These are phyloP conservation scores for Seira musarum DNA, from an alignment of 2,888 invertebrate species.

Conservation along the genomic window DNA sequence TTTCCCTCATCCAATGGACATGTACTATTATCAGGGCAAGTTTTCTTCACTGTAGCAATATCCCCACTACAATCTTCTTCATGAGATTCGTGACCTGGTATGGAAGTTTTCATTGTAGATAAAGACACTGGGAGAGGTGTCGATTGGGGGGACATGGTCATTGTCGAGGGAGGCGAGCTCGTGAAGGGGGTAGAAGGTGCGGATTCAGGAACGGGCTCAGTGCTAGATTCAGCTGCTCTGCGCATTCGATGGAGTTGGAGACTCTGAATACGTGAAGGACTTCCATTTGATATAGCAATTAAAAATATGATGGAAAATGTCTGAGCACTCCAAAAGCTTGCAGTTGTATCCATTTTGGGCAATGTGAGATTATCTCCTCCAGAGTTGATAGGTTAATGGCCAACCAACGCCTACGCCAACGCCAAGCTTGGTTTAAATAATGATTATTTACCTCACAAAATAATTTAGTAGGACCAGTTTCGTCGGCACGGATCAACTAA, in stretches of 20 bases:
- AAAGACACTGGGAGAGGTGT: slow-evolving; percentile 14
- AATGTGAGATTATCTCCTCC: no score
- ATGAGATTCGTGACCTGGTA: slow-evolving; percentile 19
- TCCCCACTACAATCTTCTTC: slow-evolving; percentile 17
- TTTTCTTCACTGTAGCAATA: neutral
- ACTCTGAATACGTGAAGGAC: slow-evolving; percentile 17
- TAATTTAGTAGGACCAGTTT: no score
- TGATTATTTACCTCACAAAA: no score
- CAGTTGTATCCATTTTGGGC: no score
- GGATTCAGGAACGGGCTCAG: slow-evolving; percentile 12
- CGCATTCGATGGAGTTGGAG: neutral
- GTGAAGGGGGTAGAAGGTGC: neutral
- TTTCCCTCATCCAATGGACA: slow-evolving; percentile 41
- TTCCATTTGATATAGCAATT: neutral
- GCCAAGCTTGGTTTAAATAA: no score
- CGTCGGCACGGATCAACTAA: no score
- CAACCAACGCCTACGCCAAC: no score
- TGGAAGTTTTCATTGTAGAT: neutral
- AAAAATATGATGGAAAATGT: neutral
- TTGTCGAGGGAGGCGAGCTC: no score
- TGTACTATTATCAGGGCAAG: slow-evolving; percentile 28
- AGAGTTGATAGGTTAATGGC: no score
- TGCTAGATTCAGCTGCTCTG: slow-evolving; percentile 5
- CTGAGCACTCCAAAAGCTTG: no score
- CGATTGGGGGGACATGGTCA: neutral